Evolutionary conservation across 2,797 vertebrate genomes (phyloP), one percentile per base, ranked within the genome.

Genomic region (Falco columbarius): DNA sequence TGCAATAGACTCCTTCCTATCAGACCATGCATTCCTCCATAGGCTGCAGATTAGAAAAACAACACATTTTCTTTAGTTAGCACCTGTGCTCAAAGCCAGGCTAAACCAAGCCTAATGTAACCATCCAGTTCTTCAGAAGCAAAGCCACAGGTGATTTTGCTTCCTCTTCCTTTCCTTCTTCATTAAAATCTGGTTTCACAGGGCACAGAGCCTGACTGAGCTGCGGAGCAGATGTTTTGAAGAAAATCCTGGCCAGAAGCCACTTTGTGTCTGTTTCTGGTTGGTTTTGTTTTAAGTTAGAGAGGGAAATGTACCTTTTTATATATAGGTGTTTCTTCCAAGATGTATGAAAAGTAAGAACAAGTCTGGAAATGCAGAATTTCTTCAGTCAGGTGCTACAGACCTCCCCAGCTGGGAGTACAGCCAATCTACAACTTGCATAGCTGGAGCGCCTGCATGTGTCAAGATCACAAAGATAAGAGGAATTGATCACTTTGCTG

Each of bases 61-160:
- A 73, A 12, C 23, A 18, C 21, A 4, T 81, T 70, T 81, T 93
- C 84, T 88, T 71, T 77, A 75, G 38, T 51, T 89, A 70, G 92
- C 86, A 94, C 95, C 90, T 96, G 86, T 93, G 75, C 73, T 84
- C 54, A 79, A 71, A 86, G 79, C 51, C 66, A 77, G 90, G 68
- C 54, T 88, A 61, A 92, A 79, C 77, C 67, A 63, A 92, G 47
- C 34, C 54, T 75, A 73, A 49, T 76, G 86, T 40, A 87, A 81
- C n/a, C 54, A 93, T 74, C 54, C 75, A 88, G 55, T 90, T 96
- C 89, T 96, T 92, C 86, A 96, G 93, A 96, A 91, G 81, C 75
- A 93, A 97, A 97, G 93, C 94, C 97, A 97, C 93, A 84, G 89
- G 91, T 96, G 89, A 94, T 97, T 96, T 96, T 96, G 81, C 95